These are phyloP conservation scores for Crotalus viridis DNA, from an alignment of 2,113 vertebrate genomes.

Conservation along the genomic window DNA sequence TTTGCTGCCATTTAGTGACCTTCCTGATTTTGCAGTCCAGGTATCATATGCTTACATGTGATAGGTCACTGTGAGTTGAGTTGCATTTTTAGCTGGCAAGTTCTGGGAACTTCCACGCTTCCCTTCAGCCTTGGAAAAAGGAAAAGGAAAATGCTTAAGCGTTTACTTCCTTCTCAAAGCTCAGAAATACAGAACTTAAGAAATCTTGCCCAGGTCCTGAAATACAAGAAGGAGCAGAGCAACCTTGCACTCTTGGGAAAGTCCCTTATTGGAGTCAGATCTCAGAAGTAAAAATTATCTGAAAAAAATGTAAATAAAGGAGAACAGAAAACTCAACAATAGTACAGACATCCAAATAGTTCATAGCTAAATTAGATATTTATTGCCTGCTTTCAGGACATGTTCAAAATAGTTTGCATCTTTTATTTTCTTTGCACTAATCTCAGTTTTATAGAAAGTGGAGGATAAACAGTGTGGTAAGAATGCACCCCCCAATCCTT, in stretches of 20 bases:
- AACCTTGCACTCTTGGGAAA: neutral
- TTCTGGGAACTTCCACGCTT: neutral
- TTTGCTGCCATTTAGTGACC: neutral
- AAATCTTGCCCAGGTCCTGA: neutral
- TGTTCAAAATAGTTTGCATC: neutral
- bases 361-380: neutral
- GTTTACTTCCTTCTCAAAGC: neutral
- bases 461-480: neutral
- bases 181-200: neutral
- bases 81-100: neutral
- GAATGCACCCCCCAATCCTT: no score
- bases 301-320: neutral
- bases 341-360: neutral
- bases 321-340: neutral
- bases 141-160: neutral
- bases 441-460: neutral
- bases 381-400: neutral
- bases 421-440: neutral
- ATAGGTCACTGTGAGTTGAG: neutral
- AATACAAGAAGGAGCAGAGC: neutral
- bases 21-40: neutral
- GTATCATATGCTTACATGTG: neutral
- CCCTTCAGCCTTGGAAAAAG: neutral
- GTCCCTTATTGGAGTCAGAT: neutral
- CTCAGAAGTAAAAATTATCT: neutral